Conservation (phyloP, 2,797 vertebrate genomes). For the Arvicola amphibius region DNA sequence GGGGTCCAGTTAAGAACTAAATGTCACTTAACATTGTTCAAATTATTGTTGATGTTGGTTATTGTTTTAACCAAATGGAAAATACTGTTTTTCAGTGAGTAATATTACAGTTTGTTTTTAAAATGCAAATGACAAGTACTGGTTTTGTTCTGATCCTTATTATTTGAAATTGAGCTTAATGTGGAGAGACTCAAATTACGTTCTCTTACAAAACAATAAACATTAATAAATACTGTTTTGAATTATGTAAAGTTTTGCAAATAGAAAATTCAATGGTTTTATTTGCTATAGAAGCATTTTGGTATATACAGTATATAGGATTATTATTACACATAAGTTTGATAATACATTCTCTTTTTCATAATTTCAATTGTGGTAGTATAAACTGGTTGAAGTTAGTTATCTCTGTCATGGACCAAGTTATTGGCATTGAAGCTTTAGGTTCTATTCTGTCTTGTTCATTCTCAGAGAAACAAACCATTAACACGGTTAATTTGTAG, state of each 20-base stretch:
- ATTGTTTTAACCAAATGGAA: conserved; percentile 24
- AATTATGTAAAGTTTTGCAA: conserved; percentile 21
- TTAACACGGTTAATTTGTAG: neutral
- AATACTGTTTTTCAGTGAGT: conserved; percentile 22
- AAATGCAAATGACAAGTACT: conserved; percentile 25
- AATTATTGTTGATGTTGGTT: conserved; percentile 20
- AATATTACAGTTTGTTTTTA: conserved; percentile 36
- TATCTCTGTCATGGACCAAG: neutral
- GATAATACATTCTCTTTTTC: conserved; percentile 21
- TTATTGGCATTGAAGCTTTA: neutral
- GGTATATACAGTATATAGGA: neutral
- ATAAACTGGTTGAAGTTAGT: neutral
- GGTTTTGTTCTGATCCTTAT: conserved; percentile 21
- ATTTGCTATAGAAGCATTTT: conserved; percentile 24
- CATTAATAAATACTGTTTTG: conserved; percentile 6
- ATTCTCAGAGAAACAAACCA: conserved; percentile 2
- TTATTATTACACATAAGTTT: neutral
- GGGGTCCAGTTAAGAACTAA: neutral
- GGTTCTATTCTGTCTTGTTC: neutral
- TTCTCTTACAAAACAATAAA: conserved; percentile 43
- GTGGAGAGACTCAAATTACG: neutral
- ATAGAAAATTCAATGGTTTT: neutral
- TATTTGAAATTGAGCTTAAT: conserved; percentile 52
- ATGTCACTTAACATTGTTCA: conserved; percentile 31
- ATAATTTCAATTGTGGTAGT: neutral